phyloP scores from a whole-genome alignment of 1,140 invertebrate species.

The Drosophila sturtevanti region DNA sequence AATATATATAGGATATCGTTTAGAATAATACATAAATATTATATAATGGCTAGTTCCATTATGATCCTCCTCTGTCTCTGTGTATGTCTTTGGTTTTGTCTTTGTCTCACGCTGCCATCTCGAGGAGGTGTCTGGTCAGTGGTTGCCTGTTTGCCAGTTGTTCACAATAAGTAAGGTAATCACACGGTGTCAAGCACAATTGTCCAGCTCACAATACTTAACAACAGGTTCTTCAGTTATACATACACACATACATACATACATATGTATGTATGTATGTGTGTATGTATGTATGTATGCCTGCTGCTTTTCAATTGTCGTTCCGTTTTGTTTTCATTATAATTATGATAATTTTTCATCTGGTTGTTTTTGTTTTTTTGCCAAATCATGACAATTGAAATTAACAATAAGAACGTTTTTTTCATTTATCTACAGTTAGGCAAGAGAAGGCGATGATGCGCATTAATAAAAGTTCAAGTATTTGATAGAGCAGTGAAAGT shows the following conservation, averaged over 20 bases:
- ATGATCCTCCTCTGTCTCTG: too few relatives aligned
- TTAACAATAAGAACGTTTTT: background rate
- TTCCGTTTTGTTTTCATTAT: constrained; percentile 68
- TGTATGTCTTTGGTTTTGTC: too few relatives aligned
- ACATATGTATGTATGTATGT: constrained; percentile 13
- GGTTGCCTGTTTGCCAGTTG: constrained; percentile 6
- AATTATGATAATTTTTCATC: constrained; percentile 39
- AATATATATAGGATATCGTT: too few relatives aligned
- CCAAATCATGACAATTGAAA: constrained; percentile 29
- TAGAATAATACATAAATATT: too few relatives aligned
- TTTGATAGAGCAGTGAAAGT: constrained; percentile 70
- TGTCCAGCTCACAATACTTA: constrained; percentile 35
- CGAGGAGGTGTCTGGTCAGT: constrained; percentile 20
- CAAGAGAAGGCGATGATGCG: background rate
- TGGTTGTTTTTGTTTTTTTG: constrained; percentile 25
- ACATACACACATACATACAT: constrained; percentile 11
- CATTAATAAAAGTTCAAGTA: constrained; percentile 46
- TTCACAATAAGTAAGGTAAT: constrained; percentile 67
- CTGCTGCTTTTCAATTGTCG: constrained; percentile 8
- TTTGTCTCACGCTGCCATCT: constrained; percentile 49
- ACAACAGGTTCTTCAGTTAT: constrained; percentile 55
- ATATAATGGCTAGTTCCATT: too few relatives aligned
- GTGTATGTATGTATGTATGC: constrained; percentile 18
- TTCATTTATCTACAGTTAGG: background rate
- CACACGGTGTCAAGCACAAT: constrained; percentile 62